Evolutionary conservation across 1,140 invertebrate genomes (phyloP).

Genomic region (Aplysia californica): DNA sequence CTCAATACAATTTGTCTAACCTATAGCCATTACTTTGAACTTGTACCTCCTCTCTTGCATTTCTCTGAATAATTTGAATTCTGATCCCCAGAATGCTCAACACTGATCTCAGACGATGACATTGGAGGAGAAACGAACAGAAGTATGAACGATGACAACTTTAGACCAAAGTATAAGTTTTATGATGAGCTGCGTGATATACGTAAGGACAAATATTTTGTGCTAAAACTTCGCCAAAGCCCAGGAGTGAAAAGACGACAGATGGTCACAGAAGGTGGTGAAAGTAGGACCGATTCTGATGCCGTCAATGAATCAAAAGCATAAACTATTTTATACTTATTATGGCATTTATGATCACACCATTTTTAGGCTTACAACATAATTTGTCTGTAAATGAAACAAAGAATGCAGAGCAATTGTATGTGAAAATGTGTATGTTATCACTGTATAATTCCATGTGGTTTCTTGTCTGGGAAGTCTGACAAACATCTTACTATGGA

Average conservation of each 20-base stretch:
- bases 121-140: constrained; percentile 32
- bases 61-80: background rate
- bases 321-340: no score
- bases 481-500: no score
- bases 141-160: constrained; percentile 29
- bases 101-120: constrained; percentile 31
- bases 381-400: no score
- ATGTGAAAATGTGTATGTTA: no score
- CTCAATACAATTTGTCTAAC: no score
- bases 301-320: constrained; percentile 33
- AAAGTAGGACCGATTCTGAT: constrained; percentile 20
- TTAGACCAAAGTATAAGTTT: constrained; percentile 55
- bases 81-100: constrained; percentile 32
- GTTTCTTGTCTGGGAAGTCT: no score
- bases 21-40: no score
- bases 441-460: no score
- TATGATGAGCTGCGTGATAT: constrained; percentile 50
- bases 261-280: constrained; percentile 10
- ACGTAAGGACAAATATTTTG: constrained; percentile 44
- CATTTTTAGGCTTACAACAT: no score
- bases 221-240: constrained; percentile 51
- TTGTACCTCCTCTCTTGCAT: background rate
- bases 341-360: no score
- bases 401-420: no score
- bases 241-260: constrained; percentile 33